Evolutionary conservation across 2,888 invertebrate species (phyloP), one percentile per base, ranked within the genome.

Genomic region (Chelonus formosanus): DNA sequence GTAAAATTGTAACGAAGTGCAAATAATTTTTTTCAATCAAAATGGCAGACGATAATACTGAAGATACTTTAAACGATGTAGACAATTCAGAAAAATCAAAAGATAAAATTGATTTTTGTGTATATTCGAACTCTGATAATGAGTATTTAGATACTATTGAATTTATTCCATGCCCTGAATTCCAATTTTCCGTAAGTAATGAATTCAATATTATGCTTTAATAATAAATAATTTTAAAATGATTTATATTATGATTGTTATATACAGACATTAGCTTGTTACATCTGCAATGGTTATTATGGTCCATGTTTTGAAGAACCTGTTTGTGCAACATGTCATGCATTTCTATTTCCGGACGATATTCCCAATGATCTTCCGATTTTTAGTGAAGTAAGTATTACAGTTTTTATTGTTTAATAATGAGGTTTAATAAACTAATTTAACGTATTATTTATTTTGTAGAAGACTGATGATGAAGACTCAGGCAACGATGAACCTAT

Each of bases 401-500:
- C 2, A 20, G 20, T 43, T 59, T 47, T 1, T 20, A 20, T 1
- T 20, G 1, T 1, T 1, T 20, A 20, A 20, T 20, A 20, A 20
- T 20, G 20, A 20, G 20, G 20, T 20, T 20, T 20, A 20, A 1
- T 20, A 20, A 20, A 20, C 2, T 20, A 20, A 20, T 20, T 20
- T 20, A 20, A 20, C 20, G 34, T 44, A 43, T 20, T 34, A 7
- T 4, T 62, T 2, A 20, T 20, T 20, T 2, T 59, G 71, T 75
- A 90, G 89, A 89, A 90, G 85, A 92, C 92, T 4, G 96, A 96
- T 77, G 95, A 95, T 75, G 94, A 94, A 73, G 96, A 97, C 83
- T 96, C 96, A 0, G 97, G 97, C 0, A 97, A 96, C 81, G 97
- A 97, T 81, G 97, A 97, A 80, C 96, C 96, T 0, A 90, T 90